phyloP scores from a whole-genome alignment of 2,113 vertebrate species.

The Istiophorus platypterus region DNA sequence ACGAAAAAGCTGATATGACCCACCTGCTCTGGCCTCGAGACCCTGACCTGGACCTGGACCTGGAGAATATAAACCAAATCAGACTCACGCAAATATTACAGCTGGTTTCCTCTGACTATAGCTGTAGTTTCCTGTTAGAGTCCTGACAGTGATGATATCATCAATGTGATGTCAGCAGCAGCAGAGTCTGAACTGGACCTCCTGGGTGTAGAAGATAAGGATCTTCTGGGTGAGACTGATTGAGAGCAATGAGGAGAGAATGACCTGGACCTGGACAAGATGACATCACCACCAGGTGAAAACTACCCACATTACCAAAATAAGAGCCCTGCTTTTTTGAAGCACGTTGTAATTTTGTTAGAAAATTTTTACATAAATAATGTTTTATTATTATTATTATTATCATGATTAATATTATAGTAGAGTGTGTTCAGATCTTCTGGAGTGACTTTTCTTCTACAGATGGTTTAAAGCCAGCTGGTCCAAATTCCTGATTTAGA shows the following conservation, averaged over 20 bases:
- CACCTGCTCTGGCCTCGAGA: constrained; percentile 90
- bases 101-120: neutral
- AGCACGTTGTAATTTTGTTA: too few species aligned
- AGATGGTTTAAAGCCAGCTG: too few species aligned
- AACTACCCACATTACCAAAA: neutral
- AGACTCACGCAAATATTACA: neutral
- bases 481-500: neutral
- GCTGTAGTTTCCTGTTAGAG: neutral
- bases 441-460: too few species aligned
- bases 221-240: constrained; percentile 81
- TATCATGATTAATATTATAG: too few species aligned
- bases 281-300: neutral
- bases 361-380: too few species aligned
- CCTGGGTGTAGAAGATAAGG: constrained; percentile 88
- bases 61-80: constrained; percentile 16
- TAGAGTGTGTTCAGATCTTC: too few species aligned
- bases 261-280: constrained; percentile 84
- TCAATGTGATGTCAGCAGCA: neutral
- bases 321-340: neutral
- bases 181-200: constrained; percentile 84
- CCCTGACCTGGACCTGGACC: constrained; percentile 86
- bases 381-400: too few species aligned
- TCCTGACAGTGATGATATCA: neutral
- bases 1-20: neutral
- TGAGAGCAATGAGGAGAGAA: neutral